phyloP scores from a whole-genome alignment of 2,797 vertebrate species.

The Salmo trutta region DNA sequence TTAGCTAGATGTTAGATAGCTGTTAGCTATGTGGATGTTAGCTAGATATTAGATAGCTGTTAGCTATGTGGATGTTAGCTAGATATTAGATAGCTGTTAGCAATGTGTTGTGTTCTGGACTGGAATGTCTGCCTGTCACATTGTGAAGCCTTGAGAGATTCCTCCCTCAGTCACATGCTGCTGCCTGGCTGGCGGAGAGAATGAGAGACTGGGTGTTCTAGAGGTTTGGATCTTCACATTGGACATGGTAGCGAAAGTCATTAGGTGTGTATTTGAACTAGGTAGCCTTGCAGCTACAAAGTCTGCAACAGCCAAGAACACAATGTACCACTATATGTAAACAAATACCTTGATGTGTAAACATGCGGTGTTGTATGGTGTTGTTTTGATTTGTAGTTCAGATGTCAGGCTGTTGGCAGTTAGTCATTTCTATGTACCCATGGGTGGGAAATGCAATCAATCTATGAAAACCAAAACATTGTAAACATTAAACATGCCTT shows the following conservation, averaged over 20 bases:
- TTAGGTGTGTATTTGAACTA: background rate
- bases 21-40: too few relatives aligned
- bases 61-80: background rate
- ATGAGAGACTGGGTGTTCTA: background rate
- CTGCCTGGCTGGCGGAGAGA: background rate
- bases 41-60: too few relatives aligned
- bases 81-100: background rate
- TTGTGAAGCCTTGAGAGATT: constrained; percentile 66
- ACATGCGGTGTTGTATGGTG: background rate
- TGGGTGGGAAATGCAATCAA: background rate
- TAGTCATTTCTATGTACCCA: background rate
- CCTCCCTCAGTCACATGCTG: constrained; percentile 64
- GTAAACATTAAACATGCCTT: background rate
- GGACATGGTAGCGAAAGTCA: background rate
- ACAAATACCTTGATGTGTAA: background rate
- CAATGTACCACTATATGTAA: background rate
- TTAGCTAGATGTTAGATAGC: too few relatives aligned
- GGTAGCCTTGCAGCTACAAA: background rate
- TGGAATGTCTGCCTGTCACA: constrained; percentile 58
- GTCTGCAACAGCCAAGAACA: background rate
- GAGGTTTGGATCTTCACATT: background rate
- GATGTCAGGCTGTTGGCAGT: background rate
- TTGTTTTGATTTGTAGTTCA: background rate
- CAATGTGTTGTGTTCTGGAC: constrained; percentile 28
- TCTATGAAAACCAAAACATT: background rate